Conservation (phyloP, 2,113 vertebrate genomes). For the Notothenia coriiceps region DNA sequence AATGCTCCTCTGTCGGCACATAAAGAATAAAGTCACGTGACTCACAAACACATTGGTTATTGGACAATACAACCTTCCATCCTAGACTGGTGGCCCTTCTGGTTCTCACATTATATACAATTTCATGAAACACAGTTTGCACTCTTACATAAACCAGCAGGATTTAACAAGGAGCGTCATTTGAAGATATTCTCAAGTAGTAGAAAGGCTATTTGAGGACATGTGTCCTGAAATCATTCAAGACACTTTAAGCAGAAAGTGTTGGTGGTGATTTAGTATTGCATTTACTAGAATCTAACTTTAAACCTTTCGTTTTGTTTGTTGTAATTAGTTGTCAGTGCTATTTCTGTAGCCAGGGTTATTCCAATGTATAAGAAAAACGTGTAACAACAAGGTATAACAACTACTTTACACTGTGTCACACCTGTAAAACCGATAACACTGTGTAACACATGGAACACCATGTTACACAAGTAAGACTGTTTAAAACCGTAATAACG, state of each 20-base stretch:
- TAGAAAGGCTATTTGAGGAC: neutral
- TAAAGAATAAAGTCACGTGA: neutral
- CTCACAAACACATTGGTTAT: neutral
- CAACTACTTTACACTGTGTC: no score
- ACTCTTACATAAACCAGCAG: neutral
- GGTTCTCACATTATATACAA: neutral
- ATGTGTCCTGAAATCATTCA: no score
- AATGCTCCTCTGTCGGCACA: constrained; percentile 90
- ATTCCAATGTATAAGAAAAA: no score
- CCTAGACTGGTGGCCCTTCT: neutral
- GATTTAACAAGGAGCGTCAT: neutral
- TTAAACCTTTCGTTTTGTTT: neutral
- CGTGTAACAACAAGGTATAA: no score
- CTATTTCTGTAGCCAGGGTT: no score
- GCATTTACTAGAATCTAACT: neutral
- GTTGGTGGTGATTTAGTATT: neutral
- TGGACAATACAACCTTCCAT: neutral
- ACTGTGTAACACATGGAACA: no score
- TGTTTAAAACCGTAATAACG: no score
- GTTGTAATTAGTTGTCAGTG: neutral
- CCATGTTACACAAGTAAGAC: no score
- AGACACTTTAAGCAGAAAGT: no score
- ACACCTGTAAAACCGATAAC: no score
- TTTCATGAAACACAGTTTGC: neutral
- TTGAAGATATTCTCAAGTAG: neutral